phyloP scores from a whole-genome alignment of 2,888 invertebrate species.

The Liodrosophila aerea region DNA sequence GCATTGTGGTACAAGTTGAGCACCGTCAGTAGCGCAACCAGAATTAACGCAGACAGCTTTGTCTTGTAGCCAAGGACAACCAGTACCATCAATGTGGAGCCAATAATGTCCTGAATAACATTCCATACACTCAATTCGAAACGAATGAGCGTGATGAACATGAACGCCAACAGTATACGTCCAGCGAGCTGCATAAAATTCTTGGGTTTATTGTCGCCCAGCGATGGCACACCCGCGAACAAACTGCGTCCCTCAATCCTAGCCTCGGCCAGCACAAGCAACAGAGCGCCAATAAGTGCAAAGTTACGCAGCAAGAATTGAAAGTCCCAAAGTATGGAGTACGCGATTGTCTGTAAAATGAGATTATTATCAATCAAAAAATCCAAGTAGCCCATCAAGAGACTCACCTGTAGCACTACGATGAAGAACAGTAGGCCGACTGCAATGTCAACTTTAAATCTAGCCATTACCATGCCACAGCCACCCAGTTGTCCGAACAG shows the following conservation, averaged over 20 bases:
- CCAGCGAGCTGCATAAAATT: conserved; percentile 98
- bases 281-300: conserved; percentile 97
- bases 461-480: conserved; percentile 96
- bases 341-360: conserved; percentile 90
- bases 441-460: conserved; percentile 95
- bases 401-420: conserved; percentile 94
- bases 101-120: conserved; percentile 95
- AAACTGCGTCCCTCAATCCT: conserved; percentile 95
- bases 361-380: background rate
- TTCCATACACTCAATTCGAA: conserved; percentile 95
- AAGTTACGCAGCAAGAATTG: conserved; percentile 98
- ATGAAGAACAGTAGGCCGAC: conserved; percentile 97
- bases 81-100: conserved; percentile 96
- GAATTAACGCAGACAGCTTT: conserved; percentile 96
- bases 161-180: conserved; percentile 96
- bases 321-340: conserved; percentile 98
- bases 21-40: conserved; percentile 93
- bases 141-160: conserved; percentile 98
- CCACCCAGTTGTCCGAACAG: conserved; percentile 97
- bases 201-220: conserved; percentile 98
- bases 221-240: conserved; percentile 96
- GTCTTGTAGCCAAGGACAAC: conserved; percentile 99
- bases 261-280: conserved; percentile 97
- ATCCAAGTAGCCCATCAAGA: background rate
- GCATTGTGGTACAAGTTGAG: conserved; percentile 99